Conservation (phyloP, 2,888 invertebrate genomes). For the Taenaris catops region DNA sequence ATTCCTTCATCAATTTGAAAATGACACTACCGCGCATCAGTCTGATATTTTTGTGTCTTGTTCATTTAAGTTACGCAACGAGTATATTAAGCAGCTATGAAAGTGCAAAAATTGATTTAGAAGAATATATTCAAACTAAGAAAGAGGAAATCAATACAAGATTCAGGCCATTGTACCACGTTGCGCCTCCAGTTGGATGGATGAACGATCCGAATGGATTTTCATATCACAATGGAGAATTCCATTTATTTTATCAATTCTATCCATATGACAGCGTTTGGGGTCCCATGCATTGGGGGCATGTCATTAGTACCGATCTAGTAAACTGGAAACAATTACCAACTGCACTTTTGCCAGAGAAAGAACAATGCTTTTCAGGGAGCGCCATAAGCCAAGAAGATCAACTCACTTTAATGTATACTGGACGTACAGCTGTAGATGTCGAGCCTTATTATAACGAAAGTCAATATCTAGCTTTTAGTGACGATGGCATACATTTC, state of each 20-base stretch:
- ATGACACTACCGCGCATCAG: conserved; percentile 21
- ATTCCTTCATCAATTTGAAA: conserved; percentile 10
- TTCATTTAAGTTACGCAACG: conserved; percentile 30
- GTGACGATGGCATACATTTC: conserved; percentile 60
- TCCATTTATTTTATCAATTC: conserved; percentile 76
- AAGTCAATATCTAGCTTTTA: conserved; percentile 59
- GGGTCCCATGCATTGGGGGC: conserved; percentile 80
- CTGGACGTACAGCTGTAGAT: conserved; percentile 40
- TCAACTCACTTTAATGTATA: conserved; percentile 56
- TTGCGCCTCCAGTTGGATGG: conserved; percentile 71
- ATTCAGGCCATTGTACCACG: conserved; percentile 57
- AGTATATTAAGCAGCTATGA: conserved; percentile 28
- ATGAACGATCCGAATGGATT: conserved; percentile 81
- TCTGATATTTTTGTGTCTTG: conserved; percentile 28
- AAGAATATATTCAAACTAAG: conserved; percentile 50
- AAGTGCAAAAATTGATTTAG: conserved; percentile 37
- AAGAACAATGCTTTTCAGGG: conserved; percentile 68
- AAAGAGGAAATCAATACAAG: conserved; percentile 48
- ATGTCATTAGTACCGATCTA: conserved; percentile 61
- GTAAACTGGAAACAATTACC: conserved; percentile 70
- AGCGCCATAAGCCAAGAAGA: conserved; percentile 60
- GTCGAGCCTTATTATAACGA: conserved; percentile 47
- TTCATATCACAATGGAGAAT: conserved; percentile 66
- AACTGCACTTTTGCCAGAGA: conserved; percentile 66
- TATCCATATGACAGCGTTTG: conserved; percentile 65